A percentile compares a stretch with the other conserved stretches of the same genome.
These are phyloP conservation scores for Macrobrachium nipponense DNA, from an alignment of 1,140 invertebrate genomes.

Conservation along the genomic window DNA sequence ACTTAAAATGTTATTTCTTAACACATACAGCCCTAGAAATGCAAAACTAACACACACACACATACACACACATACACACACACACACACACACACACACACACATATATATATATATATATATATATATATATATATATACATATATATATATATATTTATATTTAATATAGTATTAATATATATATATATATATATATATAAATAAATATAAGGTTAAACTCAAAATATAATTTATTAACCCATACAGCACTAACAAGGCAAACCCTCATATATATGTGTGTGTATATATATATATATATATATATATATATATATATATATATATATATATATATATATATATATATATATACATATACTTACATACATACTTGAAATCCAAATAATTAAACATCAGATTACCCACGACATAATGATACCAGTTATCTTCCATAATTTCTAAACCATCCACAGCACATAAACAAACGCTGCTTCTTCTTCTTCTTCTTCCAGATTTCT, in stretches of 20 bases:
- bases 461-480: no score
- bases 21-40: background rate
- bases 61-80: constrained; percentile 8
- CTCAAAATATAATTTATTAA: no score
- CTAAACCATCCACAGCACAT: background rate
- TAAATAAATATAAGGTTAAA: constrained; percentile 15
- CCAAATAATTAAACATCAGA: background rate
- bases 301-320: constrained; percentile 19
- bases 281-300: constrained; percentile 16
- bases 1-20: no score
- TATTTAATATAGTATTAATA: constrained; percentile 4
- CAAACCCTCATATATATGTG: constrained; percentile 17
- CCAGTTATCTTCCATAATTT: background rate
- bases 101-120: constrained; percentile 14
- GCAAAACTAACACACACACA: no score
- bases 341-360: background rate
- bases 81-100: background rate
- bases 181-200: constrained; percentile 24
- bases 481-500: background rate
- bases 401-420: background rate
- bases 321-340: constrained; percentile 3
- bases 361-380: background rate
- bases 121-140: constrained; percentile 1
- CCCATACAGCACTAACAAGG: no score
- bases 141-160: background rate